These are phyloP conservation scores for Brachirus orientalis DNA, from an alignment of 2,113 vertebrate genomes.

Conservation along the genomic window DNA sequence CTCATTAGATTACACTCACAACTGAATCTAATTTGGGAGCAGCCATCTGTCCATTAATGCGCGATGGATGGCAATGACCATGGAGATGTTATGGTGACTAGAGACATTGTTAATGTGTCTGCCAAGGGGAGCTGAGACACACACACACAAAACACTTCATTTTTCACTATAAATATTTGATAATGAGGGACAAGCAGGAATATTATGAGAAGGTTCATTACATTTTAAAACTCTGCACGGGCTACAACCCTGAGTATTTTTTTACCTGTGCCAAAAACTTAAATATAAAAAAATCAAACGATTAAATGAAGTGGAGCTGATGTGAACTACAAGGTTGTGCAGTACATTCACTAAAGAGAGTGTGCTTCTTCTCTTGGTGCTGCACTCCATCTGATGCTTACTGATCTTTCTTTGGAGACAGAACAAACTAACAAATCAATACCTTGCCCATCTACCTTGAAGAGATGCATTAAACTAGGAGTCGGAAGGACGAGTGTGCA, in stretches of 20 bases:
- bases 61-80: not conserved
- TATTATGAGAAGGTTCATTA: no score
- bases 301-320: no score
- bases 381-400: not conserved
- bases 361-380: no score
- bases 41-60: constrained; percentile 7
- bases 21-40: constrained; percentile 18
- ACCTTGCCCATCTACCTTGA: not conserved
- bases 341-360: not conserved
- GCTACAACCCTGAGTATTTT: no score
- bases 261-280: no score
- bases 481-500: not conserved
- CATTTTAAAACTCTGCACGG: no score
- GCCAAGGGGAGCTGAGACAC: not conserved
- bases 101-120: no score
- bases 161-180: no score
- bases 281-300: no score
- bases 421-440: not conserved
- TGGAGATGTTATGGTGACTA: not conserved
- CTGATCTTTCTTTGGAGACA: no score
- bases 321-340: not conserved
- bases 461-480: not conserved
- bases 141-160: not conserved
- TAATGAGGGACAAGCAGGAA: no score
- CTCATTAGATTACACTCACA: constrained; percentile 2